Conservation (phyloP, 2,888 invertebrate species). For the Athalia circularis region DNA sequence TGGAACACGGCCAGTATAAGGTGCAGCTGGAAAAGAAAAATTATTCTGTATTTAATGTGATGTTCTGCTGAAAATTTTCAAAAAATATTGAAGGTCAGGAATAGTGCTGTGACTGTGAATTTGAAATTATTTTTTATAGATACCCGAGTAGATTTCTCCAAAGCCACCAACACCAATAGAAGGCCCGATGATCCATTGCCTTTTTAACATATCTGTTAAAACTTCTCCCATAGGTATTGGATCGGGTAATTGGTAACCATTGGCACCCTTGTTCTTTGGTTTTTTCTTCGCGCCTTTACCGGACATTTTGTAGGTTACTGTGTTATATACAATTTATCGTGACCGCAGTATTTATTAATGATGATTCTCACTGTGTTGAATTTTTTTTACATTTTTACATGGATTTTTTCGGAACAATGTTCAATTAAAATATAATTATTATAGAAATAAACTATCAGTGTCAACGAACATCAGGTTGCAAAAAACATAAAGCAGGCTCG, state of each 20-base stretch:
- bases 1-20: constrained; percentile 74
- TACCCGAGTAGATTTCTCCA: constrained; percentile 93
- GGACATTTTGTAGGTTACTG: constrained; percentile 60
- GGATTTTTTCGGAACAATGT: not conserved
- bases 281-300: constrained; percentile 57
- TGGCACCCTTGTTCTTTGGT: constrained; percentile 72
- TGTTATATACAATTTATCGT: constrained; percentile 14
- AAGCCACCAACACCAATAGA: constrained; percentile 95
- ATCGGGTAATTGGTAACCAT: constrained; percentile 80
- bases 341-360: not conserved
- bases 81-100: not conserved
- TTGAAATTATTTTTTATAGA: constrained; percentile 69
- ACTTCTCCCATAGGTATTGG: constrained; percentile 86
- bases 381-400: not conserved
- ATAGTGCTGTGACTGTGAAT: not conserved
- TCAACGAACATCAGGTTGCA: not conserved
- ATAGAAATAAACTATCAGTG: constrained; percentile 2
- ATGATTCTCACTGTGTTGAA: not conserved
- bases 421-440: not conserved
- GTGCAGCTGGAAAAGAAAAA: constrained; percentile 70
- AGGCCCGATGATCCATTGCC: constrained; percentile 89
- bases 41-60: not conserved
- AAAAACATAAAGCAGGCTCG: not conserved
- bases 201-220: constrained; percentile 85
- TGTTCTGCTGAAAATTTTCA: no score